phyloP scores from a whole-genome alignment of 2,797 vertebrate species.

The Alauda arvensis region DNA sequence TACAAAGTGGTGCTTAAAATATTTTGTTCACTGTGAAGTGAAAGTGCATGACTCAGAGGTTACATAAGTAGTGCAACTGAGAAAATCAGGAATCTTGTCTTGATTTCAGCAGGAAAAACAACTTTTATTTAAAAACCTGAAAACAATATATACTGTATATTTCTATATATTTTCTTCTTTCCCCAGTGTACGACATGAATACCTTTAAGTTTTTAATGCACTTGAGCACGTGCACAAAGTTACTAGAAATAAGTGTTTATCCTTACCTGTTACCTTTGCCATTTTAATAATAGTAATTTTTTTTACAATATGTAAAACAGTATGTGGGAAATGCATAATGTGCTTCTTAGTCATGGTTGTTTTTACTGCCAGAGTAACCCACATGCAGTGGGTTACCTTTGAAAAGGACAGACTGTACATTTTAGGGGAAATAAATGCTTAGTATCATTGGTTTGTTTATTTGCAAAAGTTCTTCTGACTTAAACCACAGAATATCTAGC shows the following conservation, averaged over 20 bases:
- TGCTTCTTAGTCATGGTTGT: constrained; percentile 61
- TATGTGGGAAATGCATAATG: constrained; percentile 65
- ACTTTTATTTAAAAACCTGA: not conserved
- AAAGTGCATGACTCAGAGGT: constrained; percentile 43
- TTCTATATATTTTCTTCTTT: not conserved
- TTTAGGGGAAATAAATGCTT: constrained; percentile 11
- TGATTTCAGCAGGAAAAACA: constrained; percentile 2
- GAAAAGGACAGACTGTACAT: constrained; percentile 60
- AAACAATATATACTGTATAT: not conserved
- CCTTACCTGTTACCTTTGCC: constrained; percentile 33
- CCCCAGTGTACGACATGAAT: not conserved
- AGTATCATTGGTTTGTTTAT: constrained; percentile 49
- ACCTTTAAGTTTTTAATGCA: constrained; percentile 12
- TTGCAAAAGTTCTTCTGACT: constrained; percentile 24
- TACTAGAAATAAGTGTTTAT: constrained; percentile 17
- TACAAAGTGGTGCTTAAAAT: constrained; percentile 45
- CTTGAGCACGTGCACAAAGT: not conserved
- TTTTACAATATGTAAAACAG: constrained; percentile 53
- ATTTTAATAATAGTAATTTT: constrained; percentile 34
- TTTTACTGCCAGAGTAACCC: constrained; percentile 64
- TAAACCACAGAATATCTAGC: constrained; percentile 1
- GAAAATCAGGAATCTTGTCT: constrained; percentile 40
- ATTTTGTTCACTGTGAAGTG: constrained; percentile 33
- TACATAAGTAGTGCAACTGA: constrained; percentile 32
- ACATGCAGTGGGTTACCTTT: constrained; percentile 50